phyloP scores from a whole-genome alignment of 2,797 vertebrate species.

The Mionectes olivaceus region DNA sequence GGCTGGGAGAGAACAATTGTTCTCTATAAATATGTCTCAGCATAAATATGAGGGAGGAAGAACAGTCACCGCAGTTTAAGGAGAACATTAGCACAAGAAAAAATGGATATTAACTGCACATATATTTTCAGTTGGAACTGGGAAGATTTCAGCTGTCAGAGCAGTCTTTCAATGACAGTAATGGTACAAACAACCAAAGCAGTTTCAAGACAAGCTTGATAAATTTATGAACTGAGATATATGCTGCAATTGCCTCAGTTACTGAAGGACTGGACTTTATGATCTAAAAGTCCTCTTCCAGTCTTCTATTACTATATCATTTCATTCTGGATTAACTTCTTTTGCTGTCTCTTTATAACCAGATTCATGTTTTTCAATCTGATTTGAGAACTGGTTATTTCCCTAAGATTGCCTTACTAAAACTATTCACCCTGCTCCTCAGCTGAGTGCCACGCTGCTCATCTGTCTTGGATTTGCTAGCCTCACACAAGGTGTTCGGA shows the following conservation, averaged over 20 bases:
- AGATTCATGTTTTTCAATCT: conserved; percentile 28
- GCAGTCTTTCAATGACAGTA: background rate
- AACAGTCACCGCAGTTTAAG: conserved; percentile 52
- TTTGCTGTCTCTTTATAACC: conserved; percentile 32
- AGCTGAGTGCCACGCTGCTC: background rate
- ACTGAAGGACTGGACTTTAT: conserved; percentile 17
- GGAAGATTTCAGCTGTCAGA: background rate
- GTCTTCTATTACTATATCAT: background rate
- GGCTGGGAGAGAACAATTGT: conserved; percentile 42
- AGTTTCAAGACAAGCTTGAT: conserved; percentile 5
- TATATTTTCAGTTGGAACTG: conserved; percentile 3
- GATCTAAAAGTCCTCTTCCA: background rate
- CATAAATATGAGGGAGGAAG: conserved; percentile 52
- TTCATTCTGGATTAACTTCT: conserved; percentile 12
- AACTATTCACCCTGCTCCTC: background rate
- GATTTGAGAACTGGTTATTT: conserved; percentile 33
- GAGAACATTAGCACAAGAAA: conserved; percentile 38
- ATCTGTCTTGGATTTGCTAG: background rate
- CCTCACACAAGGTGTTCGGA: background rate
- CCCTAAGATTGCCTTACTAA: conserved; percentile 34
- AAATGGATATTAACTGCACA: conserved; percentile 23
- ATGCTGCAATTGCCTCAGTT: background rate
- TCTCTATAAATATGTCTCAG: conserved; percentile 55
- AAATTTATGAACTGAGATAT: conserved; percentile 20
- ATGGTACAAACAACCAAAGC: conserved; percentile 19